Evolutionary conservation across 2,113 vertebrate genomes (phyloP), one percentile per base, ranked within the genome.

Genomic region (Pteruthius melanotis): DNA sequence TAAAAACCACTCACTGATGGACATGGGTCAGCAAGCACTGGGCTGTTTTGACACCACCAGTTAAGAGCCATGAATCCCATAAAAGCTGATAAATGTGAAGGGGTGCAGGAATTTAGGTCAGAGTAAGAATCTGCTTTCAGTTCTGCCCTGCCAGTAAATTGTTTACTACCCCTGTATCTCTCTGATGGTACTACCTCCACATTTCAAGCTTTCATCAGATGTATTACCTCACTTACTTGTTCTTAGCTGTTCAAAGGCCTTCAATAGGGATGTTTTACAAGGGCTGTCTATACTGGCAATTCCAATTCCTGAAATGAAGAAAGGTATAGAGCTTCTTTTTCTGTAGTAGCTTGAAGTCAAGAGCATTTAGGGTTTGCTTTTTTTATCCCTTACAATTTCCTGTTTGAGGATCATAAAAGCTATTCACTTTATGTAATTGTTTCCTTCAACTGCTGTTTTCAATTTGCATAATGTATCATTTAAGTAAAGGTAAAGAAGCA

Each of bases 401-500:
- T 94, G 82, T 87, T 90, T 6, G n/a, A 87, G 61, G 37, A 95
- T 93, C 57, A 87, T 70, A 90, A 89, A 94, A 95, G 40, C 87
- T 93, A 61, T 86, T 95, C 90, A 69, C 88, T 97, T 93, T 93
- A 93, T 94, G 71, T 95, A 95, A 95, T 97, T 93, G 79, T 95
- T 95, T 88, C 94, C 95, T 88, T 92, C 88, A 95, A 94, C 69
- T 95, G 92, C 94, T 95, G 85, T 88, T 97, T 97, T 95, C 79
- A 69, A 92, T 93, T 96, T 96, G 88, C 95, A 97, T 97, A 95
- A 95, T 95, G 83, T 93, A 90, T 93, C 85, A 42, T 88, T 94
- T 96, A 96, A 97, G 94, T 88, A 94, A 96, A 97, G 96, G 96
- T 96, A 93, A 95, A 97, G 90, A 93, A 94, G 92, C 79, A 11